Evolutionary conservation across 2,888 invertebrate species (phyloP).

Genomic region (Conus canariensis): DNA sequence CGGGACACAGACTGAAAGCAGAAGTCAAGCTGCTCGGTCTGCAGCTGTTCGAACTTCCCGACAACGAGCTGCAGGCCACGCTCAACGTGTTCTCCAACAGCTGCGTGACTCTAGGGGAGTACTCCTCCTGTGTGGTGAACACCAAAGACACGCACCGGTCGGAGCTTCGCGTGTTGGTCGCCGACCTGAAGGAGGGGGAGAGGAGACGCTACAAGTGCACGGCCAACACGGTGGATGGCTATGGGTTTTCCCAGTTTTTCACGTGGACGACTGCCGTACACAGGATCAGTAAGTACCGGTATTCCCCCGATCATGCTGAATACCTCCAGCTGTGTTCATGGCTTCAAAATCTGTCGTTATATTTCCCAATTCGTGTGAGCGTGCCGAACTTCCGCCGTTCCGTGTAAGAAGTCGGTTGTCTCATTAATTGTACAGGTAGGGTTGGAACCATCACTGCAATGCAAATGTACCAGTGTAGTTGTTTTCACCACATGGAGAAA

Average conservation of each 20-base stretch:
- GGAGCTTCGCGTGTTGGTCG: neutral
- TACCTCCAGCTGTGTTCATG: neutral
- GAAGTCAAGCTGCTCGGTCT: neutral
- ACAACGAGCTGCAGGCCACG: neutral
- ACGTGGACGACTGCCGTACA: neutral
- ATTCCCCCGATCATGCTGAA: neutral
- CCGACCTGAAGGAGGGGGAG: constrained; percentile 26
- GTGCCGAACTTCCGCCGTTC: no score
- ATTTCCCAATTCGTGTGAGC: no score
- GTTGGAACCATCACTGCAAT: no score
- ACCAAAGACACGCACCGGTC: neutral
- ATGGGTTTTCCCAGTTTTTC: neutral
- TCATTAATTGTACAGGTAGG: no score
- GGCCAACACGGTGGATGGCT: neutral
- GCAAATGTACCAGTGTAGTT: no score
- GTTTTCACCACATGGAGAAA: no score
- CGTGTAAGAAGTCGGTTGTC: no score
- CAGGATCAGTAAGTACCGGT: neutral
- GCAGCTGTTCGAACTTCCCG: neutral
- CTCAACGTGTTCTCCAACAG: constrained; percentile 8
- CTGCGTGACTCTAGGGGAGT: constrained; percentile 7
- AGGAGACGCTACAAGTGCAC: neutral
- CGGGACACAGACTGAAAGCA: neutral
- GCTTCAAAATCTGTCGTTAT: no score
- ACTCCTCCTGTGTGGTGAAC: constrained; percentile 28